Evolutionary conservation across 1,140 invertebrate species (phyloP).

Genomic region (Lordiphosa collinella): DNA sequence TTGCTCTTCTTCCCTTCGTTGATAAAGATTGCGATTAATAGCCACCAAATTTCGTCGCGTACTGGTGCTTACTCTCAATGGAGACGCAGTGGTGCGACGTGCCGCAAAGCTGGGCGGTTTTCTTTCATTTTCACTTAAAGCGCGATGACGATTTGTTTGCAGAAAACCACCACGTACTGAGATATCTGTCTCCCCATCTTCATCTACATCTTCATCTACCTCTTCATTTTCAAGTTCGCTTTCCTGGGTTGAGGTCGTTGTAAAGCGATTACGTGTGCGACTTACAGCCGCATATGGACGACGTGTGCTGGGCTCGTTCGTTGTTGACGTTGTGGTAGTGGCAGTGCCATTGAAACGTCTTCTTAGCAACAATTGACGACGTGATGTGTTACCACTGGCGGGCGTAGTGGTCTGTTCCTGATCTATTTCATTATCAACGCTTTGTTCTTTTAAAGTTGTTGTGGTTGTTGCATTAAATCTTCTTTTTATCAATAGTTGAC

Average conservation of each 20-base stretch:
- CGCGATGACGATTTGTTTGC: conserved; percentile 55
- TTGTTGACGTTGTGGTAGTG: conserved; percentile 1
- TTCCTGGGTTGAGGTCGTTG: conserved; percentile 20
- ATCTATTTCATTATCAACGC: conserved; percentile 20
- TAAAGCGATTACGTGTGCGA: conserved; percentile 42
- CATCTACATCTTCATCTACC: neutral
- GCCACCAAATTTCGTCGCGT: conserved; percentile 46
- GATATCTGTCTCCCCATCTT: neutral
- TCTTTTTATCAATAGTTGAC: conserved; percentile 34
- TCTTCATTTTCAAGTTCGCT: conserved; percentile 8
- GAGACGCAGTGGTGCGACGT: conserved; percentile 31
- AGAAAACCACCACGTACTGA: conserved; percentile 34
- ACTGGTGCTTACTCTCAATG: conserved; percentile 25
- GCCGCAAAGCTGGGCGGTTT: conserved; percentile 6
- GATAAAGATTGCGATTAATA: conserved; percentile 54
- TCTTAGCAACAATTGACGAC: conserved; percentile 19
- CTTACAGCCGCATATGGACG: conserved; percentile 44
- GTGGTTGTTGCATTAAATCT: conserved; percentile 22
- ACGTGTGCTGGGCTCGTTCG: conserved; percentile 37
- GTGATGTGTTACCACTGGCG: conserved; percentile 14
- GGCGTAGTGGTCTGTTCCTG: conserved; percentile 4
- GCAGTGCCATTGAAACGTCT: conserved; percentile 13
- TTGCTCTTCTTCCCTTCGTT: conserved; percentile 12
- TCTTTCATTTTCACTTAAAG: conserved; percentile 11
- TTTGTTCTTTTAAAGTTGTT: conserved; percentile 2